phyloP scores from a whole-genome alignment of 2,888 invertebrate genomes.

The Andrena hattorfiana region DNA sequence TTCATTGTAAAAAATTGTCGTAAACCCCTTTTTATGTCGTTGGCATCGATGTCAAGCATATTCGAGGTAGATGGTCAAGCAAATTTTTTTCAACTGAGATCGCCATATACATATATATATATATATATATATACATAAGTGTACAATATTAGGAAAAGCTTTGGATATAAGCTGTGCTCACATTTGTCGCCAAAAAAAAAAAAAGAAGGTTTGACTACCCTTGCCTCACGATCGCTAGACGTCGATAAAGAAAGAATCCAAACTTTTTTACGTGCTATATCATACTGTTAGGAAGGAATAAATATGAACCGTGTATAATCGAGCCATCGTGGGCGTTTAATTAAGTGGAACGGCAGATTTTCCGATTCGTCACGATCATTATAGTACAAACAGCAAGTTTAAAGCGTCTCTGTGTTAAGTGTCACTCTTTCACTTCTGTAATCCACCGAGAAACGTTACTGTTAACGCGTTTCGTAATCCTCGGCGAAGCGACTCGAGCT shows the following conservation, averaged over 20 bases:
- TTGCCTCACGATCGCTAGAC: conserved; percentile 36
- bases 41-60: conserved; percentile 52
- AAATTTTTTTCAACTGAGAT: conserved; percentile 8
- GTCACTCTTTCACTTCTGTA: conserved; percentile 48
- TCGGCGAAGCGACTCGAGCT: conserved; percentile 22
- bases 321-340: conserved; percentile 31
- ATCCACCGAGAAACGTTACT: conserved; percentile 28
- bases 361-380: conserved; percentile 60
- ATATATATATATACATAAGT: conserved; percentile 19
- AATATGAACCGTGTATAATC: conserved; percentile 29
- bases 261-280: conserved; percentile 56
- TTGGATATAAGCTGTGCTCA: conserved; percentile 26
- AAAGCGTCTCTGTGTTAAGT: conserved; percentile 71
- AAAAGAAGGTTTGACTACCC: conserved; percentile 19
- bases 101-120: conserved; percentile 2
- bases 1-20: conserved; percentile 65
- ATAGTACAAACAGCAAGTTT: conserved; percentile 73
- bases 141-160: conserved; percentile 32
- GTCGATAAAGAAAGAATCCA: conserved; percentile 45
- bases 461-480: conserved; percentile 31
- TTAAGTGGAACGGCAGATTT: conserved; percentile 54
- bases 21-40: conserved; percentile 64
- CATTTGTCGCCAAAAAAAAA: conserved; percentile 10
- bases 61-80: conserved; percentile 35
- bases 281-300: conserved; percentile 40